Evolutionary conservation across 2,113 vertebrate genomes (phyloP).

Genomic region (Sebastes fasciatus): DNA sequence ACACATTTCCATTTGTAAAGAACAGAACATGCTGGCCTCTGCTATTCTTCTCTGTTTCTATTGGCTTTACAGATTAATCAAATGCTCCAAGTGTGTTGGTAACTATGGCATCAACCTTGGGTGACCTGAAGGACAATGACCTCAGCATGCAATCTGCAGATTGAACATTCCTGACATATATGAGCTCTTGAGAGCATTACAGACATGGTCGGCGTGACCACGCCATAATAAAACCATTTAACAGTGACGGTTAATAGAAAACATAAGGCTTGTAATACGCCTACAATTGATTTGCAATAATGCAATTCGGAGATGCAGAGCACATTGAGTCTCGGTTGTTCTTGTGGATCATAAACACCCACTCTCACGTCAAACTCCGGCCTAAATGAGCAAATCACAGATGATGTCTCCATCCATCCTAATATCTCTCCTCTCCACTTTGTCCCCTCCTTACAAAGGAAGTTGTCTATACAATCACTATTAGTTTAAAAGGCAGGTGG

Average conservation of each 20-base stretch:
- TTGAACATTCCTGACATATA: constrained; percentile 45
- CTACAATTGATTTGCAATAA: constrained; percentile 77
- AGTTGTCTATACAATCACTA: constrained; percentile 83
- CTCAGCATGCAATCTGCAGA: constrained; percentile 63
- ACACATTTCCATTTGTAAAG: constrained; percentile 26
- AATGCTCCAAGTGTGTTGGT: constrained; percentile 9
- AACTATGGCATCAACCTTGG: constrained; percentile 58
- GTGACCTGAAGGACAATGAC: constrained; percentile 62
- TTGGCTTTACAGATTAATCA: constrained; percentile 24
- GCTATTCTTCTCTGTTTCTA: neutral
- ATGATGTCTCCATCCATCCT: constrained; percentile 82
- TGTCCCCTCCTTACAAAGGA: constrained; percentile 74
- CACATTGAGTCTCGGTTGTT: constrained; percentile 50
- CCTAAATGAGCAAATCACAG: constrained; percentile 73
- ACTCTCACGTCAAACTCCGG: constrained; percentile 62
- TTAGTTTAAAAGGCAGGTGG: constrained; percentile 89
- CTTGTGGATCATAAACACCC: constrained; percentile 69
- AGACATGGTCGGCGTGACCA: constrained; percentile 26
- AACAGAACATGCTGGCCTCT: neutral
- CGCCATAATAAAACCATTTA: constrained; percentile 62
- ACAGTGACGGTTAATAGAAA: constrained; percentile 63
- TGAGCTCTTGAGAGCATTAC: constrained; percentile 31
- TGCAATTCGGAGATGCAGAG: constrained; percentile 72
- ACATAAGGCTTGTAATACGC: constrained; percentile 67
- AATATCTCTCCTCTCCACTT: constrained; percentile 75